Evolutionary conservation across 64 coral and sea anemone genomes (phyloP).

Genomic region (Trachythela sp.): DNA sequence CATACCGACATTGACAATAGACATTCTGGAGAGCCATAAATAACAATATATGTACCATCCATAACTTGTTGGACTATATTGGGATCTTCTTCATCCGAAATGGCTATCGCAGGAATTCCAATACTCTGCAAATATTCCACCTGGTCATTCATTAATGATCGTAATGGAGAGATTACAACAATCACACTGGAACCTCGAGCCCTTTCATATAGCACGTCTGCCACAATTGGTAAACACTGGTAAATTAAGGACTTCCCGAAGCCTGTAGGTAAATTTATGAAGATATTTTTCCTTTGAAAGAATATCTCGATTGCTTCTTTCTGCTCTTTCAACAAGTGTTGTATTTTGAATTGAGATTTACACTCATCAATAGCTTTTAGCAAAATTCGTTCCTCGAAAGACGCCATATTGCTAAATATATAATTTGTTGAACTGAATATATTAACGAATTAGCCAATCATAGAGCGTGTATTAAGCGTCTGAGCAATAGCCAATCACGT

Average conservation of each 20-base stretch:
- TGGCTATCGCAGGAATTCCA: neutral
- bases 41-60: neutral
- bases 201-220: neutral
- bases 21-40: conserved; percentile 16
- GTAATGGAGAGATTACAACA: neutral
- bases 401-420: neutral
- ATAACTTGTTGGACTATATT: neutral
- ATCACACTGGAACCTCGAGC: neutral
- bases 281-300: neutral
- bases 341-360: neutral
- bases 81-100: neutral
- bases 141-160: neutral
- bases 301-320: neutral
- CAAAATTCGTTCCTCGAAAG: neutral
- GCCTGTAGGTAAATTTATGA: neutral
- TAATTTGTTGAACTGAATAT: neutral
- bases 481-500: neutral
- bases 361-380: neutral
- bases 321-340: neutral
- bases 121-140: neutral
- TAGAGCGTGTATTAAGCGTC: neutral
- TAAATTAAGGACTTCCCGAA: neutral
- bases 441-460: neutral
- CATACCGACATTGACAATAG: neutral
- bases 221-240: neutral